Evolutionary conservation across 2,113 vertebrate genomes (phyloP), one percentile per base, ranked within the genome.

Genomic region (Microtus richardsoni): DNA sequence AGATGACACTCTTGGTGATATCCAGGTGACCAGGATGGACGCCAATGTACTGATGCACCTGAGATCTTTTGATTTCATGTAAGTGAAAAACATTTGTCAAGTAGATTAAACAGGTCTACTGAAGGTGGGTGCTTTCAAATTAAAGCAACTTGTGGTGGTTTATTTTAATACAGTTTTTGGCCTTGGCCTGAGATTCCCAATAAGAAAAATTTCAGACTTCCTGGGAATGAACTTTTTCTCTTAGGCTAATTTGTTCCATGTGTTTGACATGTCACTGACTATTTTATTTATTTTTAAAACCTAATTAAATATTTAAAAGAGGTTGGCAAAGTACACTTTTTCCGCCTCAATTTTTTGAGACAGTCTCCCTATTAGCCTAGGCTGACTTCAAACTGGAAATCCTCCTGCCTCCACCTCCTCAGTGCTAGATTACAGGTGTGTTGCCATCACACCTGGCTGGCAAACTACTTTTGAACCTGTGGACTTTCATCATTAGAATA

Each of bases 11-110:
- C 36, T 98, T 39, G 98, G 98, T n/a, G 98, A 98, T 0, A 98
- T 99, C 96, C 99, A 99, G 94, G 99, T 99, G 83, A 99, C 98
- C 95, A 99, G 99, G 98, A 99, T 99, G 99, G 99, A 99, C 91
- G 99, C 99, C 97, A 99, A 99, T n/a, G 99, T 99, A 82, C 98
- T 99, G 84, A 99, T 99, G 99, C 99, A 99, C 97, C 98, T 99
- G 97, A 98, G 99, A 91, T 97, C 99, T 21, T 99, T 99, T 96
- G 99, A 99, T 98, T 99, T 99, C 96, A 99, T 99, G 99, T 99
- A 98, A 99, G 99, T 98, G 73, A 64, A 93, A 66, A 89, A 62
- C 39, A 17, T 41, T 68, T 90, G 24, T 64, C 77, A 14, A 73
- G 64, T 62, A 91, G 90, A 77, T 68, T 87, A 89, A 92, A 75